Evolutionary conservation across 2,113 vertebrate genomes (phyloP).

Genomic region (Hyaena hyaena): DNA sequence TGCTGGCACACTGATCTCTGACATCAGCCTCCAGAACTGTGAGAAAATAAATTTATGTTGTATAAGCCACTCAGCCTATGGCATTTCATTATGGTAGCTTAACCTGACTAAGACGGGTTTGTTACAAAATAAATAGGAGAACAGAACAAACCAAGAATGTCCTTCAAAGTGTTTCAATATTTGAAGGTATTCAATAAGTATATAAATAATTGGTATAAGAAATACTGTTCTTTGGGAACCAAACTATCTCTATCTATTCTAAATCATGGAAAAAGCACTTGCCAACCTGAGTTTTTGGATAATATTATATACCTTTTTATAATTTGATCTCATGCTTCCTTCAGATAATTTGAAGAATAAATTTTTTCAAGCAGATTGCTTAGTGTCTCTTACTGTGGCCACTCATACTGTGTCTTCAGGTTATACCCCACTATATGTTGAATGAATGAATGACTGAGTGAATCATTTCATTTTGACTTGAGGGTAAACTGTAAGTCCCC

Average conservation of each 20-base stretch:
- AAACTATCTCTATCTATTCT: background rate
- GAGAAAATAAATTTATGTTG: background rate
- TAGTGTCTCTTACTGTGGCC: background rate
- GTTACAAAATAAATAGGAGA: background rate
- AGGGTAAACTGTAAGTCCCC: background rate
- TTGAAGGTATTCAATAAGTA: background rate
- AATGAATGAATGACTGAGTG: slow-evolving; percentile 16
- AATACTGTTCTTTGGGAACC: background rate
- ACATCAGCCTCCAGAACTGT: background rate
- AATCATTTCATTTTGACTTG: slow-evolving; percentile 11
- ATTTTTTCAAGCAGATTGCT: background rate
- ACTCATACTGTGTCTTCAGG: background rate
- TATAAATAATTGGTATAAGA: background rate
- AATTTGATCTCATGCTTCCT: background rate
- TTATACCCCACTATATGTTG: background rate
- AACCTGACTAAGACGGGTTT: background rate
- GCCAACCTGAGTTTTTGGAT: background rate
- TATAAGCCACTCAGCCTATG: background rate
- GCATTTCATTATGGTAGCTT: background rate
- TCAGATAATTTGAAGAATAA: slow-evolving; percentile 26
- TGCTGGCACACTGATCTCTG: background rate
- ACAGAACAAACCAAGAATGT: background rate
- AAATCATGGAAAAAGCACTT: background rate
- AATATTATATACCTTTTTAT: background rate
- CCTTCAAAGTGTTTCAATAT: background rate